phyloP scores from a whole-genome alignment of 1,140 invertebrate species.

The Drusus annulatus region DNA sequence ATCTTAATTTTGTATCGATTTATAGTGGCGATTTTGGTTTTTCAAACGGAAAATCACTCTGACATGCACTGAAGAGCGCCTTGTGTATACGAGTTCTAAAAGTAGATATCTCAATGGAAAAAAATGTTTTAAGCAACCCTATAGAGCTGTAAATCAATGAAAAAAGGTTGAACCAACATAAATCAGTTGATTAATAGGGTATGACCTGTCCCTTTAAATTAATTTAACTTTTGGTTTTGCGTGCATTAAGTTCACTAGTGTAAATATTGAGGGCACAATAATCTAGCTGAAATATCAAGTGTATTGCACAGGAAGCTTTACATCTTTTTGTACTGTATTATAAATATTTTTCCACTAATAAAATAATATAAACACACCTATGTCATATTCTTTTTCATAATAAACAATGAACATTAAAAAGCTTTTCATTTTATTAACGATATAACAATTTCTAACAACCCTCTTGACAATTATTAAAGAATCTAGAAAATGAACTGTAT shows the following conservation, averaged over 20 bases:
- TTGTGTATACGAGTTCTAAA: too few relatives aligned
- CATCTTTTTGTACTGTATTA: conserved; percentile 29
- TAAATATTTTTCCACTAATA: conserved; percentile 34
- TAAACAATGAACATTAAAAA: conserved; percentile 12
- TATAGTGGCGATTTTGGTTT: too few relatives aligned
- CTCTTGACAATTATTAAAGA: too few relatives aligned
- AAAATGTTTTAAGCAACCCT: too few relatives aligned
- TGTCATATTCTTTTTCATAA: conserved; percentile 36
- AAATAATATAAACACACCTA: conserved; percentile 25
- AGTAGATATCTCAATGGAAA: too few relatives aligned
- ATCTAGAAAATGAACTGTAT: too few relatives aligned
- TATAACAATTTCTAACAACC: too few relatives aligned
- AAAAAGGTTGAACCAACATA: too few relatives aligned
- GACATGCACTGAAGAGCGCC: too few relatives aligned
- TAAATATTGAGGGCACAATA: conserved; percentile 36
- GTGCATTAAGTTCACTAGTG: neutral
- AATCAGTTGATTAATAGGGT: neutral
- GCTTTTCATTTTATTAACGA: neutral
- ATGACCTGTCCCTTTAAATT: neutral
- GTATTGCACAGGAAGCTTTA: conserved; percentile 12
- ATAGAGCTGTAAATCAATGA: too few relatives aligned
- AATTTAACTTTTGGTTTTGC: neutral
- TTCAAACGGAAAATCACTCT: too few relatives aligned
- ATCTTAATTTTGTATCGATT: too few relatives aligned
- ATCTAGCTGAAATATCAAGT: neutral